A percentile compares a stretch with the other conserved stretches of the same genome.
Evolutionary conservation across 2,888 invertebrate genomes (phyloP).

Genomic region (Laothoe populi): DNA sequence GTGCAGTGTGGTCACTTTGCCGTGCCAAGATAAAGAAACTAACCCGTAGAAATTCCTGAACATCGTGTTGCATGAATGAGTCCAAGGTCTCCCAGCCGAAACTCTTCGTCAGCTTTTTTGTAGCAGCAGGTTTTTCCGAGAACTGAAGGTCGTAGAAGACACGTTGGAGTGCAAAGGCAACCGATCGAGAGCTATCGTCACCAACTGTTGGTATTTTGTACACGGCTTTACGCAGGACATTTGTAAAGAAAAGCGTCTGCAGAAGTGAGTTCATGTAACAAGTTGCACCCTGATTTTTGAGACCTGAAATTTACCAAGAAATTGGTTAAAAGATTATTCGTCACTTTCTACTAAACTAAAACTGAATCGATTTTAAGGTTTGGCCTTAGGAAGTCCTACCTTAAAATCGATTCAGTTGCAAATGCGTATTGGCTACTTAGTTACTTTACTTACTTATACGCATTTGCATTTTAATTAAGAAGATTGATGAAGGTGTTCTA

Average conservation of each 20-base stretch:
- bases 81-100: conserved; percentile 99
- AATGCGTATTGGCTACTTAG: no score
- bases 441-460: no score
- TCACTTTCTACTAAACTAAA: no score
- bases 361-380: neutral
- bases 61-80: conserved; percentile 99
- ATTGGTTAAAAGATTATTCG: no score
- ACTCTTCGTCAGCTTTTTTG: conserved; percentile 99
- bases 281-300: conserved; percentile 99
- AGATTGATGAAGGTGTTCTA: neutral
- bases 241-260: conserved; percentile 99
- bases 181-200: conserved; percentile 93
- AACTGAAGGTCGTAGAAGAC: conserved; percentile 99
- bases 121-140: conserved; percentile 98
- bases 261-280: conserved; percentile 99
- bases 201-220: conserved; percentile 99
- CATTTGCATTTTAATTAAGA: neutral
- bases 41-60: conserved; percentile 93
- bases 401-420: no score
- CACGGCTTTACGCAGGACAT: conserved; percentile 94
- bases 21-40: conserved; percentile 35
- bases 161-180: conserved; percentile 97
- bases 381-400: no score
- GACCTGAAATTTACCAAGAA: conserved; percentile 79
- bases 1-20: no score